Evolutionary conservation across 2,797 vertebrate genomes (phyloP).

Genomic region (Danionella dracula): DNA sequence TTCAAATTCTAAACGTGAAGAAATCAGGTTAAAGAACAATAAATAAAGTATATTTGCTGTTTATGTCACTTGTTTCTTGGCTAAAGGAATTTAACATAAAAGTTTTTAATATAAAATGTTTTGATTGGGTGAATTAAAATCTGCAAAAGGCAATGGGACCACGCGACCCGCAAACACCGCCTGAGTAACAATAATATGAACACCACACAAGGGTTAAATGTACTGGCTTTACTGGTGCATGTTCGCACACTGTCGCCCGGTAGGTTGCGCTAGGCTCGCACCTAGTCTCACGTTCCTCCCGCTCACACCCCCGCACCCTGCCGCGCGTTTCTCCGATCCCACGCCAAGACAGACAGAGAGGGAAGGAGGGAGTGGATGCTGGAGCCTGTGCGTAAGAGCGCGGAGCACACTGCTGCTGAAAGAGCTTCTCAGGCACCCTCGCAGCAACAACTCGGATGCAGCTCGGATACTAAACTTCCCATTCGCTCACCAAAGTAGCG

Average conservation of each 20-base stretch:
- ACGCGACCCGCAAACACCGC: too few species aligned
- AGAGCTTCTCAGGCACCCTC: constrained; percentile 26
- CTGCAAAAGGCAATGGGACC: too few species aligned
- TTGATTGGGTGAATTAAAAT: too few species aligned
- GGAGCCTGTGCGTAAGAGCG: constrained; percentile 1
- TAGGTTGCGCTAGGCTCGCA: constrained; percentile 39
- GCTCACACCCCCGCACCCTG: not conserved
- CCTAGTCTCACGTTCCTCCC: not conserved
- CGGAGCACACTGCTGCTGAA: constrained; percentile 34
- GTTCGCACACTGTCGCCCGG: not conserved
- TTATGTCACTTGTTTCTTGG: too few species aligned
- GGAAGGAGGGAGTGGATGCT: not conserved
- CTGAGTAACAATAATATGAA: too few species aligned
- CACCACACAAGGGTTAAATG: too few species aligned
- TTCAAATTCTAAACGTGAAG: too few species aligned
- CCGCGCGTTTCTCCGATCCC: constrained; percentile 24
- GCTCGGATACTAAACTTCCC: constrained; percentile 30
- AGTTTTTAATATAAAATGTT: too few species aligned
- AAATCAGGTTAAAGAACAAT: too few species aligned
- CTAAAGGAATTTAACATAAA: too few species aligned
- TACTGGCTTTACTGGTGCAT: too few species aligned
- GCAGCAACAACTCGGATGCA: constrained; percentile 24
- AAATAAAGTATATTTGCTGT: too few species aligned
- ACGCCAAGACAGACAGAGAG: not conserved
- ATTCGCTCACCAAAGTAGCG: constrained; percentile 32